phyloP scores from a whole-genome alignment of 1,140 invertebrate genomes.

The Phymastichus coffea region DNA sequence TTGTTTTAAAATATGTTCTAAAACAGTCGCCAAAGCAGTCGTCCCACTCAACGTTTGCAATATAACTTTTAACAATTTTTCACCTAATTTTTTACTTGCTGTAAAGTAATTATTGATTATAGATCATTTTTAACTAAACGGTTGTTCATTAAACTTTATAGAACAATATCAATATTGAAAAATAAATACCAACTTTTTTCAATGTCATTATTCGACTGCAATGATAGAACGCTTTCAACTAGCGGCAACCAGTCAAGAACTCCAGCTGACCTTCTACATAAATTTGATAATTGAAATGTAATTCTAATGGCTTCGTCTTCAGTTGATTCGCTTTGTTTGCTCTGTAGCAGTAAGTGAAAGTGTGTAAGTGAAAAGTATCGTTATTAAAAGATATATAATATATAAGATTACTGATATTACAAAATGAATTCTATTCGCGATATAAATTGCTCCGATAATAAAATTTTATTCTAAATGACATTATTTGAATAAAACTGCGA shows the following conservation, averaged over 20 bases:
- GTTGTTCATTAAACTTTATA: background rate
- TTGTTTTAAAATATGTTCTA: conserved; percentile 54
- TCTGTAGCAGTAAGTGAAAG: too few species aligned
- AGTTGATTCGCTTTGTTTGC: conserved; percentile 23
- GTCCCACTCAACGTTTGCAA: conserved; percentile 52
- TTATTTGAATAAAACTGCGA: too few species aligned
- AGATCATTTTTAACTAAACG: background rate
- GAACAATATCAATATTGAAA: background rate
- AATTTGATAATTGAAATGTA: conserved; percentile 43
- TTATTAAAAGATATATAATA: too few species aligned
- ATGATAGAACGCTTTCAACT: conserved; percentile 46
- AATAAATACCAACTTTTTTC: conserved; percentile 37
- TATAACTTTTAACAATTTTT: conserved; percentile 48
- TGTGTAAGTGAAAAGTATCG: too few species aligned
- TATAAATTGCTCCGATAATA: too few species aligned
- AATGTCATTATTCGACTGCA: conserved; percentile 39
- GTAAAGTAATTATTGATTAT: background rate
- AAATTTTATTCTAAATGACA: too few species aligned
- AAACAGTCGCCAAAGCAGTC: conserved; percentile 48
- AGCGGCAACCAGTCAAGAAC: conserved; percentile 53
- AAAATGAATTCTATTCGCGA: too few species aligned
- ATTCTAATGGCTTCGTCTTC: conserved; percentile 41
- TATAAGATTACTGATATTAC: too few species aligned
- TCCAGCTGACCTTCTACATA: conserved; percentile 51
- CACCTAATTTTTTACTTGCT: conserved; percentile 36